phyloP scores from a whole-genome alignment of 2,797 vertebrate genomes.

The Sebastes hubbsi region DNA sequence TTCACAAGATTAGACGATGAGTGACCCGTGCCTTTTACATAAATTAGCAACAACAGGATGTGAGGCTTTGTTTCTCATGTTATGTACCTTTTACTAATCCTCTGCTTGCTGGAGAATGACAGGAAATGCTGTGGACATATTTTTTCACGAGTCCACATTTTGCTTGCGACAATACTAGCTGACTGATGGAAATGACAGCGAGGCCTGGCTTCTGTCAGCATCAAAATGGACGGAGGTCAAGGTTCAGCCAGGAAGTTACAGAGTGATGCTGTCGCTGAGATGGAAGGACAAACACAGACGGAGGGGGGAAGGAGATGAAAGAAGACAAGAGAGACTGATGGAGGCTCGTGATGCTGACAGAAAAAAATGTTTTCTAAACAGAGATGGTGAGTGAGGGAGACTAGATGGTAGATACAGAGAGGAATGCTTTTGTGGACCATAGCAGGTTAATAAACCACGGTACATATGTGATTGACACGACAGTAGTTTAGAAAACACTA shows the following conservation, averaged over 20 bases:
- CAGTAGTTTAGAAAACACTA: not conserved
- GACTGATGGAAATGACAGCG: slow-evolving; percentile 63
- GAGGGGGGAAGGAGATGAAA: slow-evolving; percentile 53
- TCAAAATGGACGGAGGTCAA: slow-evolving; percentile 60
- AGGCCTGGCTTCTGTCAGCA: slow-evolving; percentile 70
- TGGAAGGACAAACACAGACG: slow-evolving; percentile 59
- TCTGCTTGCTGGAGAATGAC: slow-evolving; percentile 1
- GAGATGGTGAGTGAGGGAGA: not conserved
- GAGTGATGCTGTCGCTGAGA: slow-evolving; percentile 68
- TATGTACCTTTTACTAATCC: not conserved
- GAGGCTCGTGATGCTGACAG: slow-evolving; percentile 29
- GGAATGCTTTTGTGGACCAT: not conserved
- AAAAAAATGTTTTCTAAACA: slow-evolving; percentile 23
- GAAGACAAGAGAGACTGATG: slow-evolving; percentile 60
- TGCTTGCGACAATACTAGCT: not conserved
- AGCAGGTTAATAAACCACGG: accelerated
- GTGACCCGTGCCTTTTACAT: not conserved
- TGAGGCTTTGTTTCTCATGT: not conserved
- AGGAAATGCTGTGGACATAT: slow-evolving; percentile 12
- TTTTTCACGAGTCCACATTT: slow-evolving; percentile 4
- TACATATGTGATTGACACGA: not conserved
- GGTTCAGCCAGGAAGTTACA: slow-evolving; percentile 64
- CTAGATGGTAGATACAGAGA: not conserved
- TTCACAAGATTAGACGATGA: not conserved
- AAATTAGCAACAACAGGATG: not conserved